These are phyloP conservation scores for Diarsia dahlii DNA, from an alignment of 2,888 invertebrate genomes.

Conservation along the genomic window DNA sequence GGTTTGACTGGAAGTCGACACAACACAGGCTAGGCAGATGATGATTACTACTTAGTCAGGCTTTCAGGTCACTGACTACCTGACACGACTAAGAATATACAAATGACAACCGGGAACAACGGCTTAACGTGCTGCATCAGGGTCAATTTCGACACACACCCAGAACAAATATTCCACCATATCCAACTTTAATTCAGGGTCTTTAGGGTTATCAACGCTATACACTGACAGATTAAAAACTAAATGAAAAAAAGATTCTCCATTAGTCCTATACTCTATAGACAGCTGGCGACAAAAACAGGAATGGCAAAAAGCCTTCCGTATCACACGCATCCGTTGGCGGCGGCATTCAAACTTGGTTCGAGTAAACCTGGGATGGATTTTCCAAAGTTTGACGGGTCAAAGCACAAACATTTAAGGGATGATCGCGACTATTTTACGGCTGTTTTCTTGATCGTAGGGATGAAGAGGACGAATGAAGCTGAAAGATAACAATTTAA, in stretches of 20 bases:
- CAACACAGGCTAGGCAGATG: not conserved
- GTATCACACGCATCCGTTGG: not conserved
- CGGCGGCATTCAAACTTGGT: not conserved
- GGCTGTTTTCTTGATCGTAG: not conserved
- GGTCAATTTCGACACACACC: not conserved
- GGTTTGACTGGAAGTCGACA: not conserved
- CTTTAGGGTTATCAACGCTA: not conserved
- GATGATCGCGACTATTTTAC: not conserved
- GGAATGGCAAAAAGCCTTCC: not conserved
- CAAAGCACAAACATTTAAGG: constrained; percentile 16
- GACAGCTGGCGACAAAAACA: not conserved
- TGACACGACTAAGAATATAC: not conserved
- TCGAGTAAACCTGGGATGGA: not conserved
- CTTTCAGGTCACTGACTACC: not conserved
- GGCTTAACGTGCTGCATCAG: not conserved
- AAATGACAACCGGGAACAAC: not conserved
- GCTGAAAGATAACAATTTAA: not conserved
- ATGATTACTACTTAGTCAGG: not conserved
- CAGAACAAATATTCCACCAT: not conserved
- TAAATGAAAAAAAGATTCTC: not conserved
- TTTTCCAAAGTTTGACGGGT: constrained; percentile 14
- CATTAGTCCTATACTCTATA: not conserved
- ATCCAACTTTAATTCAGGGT: not conserved
- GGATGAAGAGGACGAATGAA: not conserved
- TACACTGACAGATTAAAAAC: not conserved